These are phyloP conservation scores for Amiota mariae DNA, from an alignment of 2,888 invertebrate species.

Conservation along the genomic window DNA sequence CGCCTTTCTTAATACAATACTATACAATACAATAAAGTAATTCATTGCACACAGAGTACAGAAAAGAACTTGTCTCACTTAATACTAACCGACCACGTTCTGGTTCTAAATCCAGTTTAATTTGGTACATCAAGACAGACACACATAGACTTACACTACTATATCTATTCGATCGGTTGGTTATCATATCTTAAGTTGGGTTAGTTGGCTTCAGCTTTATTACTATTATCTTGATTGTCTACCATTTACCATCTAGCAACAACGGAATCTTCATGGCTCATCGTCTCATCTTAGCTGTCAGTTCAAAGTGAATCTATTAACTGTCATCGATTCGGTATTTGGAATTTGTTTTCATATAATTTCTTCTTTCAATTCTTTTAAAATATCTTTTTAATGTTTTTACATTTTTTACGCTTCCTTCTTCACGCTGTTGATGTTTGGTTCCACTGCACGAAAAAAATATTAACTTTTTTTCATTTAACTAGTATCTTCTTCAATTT, in stretches of 20 bases:
- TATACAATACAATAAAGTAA: too few species aligned
- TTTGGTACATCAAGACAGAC: too few species aligned
- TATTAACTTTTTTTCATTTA: neutral
- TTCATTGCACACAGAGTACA: neutral
- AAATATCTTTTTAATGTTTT: neutral
- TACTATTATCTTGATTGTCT: neutral
- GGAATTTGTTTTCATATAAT: slow-evolving; percentile 25
- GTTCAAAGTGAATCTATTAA: slow-evolving; percentile 28
- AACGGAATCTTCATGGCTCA: neutral
- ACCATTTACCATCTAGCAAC: too few species aligned
- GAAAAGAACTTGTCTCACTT: too few species aligned
- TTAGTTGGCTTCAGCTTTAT: neutral
- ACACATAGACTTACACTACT: neutral
- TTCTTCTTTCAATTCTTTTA: neutral
- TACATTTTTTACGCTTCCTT: slow-evolving; percentile 1
- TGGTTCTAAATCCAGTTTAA: neutral
- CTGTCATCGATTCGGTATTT: slow-evolving; percentile 58
- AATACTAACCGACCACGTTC: slow-evolving; percentile 17
- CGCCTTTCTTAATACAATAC: too few species aligned
- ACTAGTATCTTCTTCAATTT: too few species aligned
- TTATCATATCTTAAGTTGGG: neutral
- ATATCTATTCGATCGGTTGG: neutral
- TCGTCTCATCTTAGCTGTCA: slow-evolving; percentile 21
- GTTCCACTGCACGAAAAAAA: slow-evolving; percentile 10
- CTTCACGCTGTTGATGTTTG: neutral